Conservation (phyloP, 2,797 vertebrate genomes). For the Malacoctenus gilli region DNA sequence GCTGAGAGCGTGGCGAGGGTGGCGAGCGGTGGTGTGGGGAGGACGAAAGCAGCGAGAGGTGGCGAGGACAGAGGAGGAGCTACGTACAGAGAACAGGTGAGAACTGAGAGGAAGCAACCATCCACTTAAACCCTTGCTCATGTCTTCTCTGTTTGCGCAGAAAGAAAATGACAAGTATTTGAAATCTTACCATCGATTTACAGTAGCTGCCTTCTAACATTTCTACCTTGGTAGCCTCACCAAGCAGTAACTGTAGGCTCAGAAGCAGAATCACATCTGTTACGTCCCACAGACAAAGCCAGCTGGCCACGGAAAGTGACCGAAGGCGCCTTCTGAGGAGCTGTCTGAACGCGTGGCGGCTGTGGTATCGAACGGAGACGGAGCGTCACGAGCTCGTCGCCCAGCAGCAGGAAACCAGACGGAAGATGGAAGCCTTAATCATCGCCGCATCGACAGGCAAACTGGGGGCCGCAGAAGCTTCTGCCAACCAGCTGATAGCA, state of each 20-base stretch:
- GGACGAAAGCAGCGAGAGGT: conserved; percentile 80
- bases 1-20: conserved; percentile 85
- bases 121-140: neutral
- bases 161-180: neutral
- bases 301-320: conserved; percentile 82
- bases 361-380: conserved; percentile 79
- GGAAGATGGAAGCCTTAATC: conserved; percentile 88
- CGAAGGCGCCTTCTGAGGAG: conserved; percentile 79
- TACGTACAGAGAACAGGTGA: conserved; percentile 89
- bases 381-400: conserved; percentile 78
- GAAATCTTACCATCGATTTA: no score
- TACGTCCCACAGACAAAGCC: conserved; percentile 59
- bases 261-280: conserved; percentile 7
- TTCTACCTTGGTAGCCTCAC: neutral
- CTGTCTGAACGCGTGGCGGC: conserved; percentile 86
- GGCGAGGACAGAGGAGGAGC: conserved; percentile 78
- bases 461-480: conserved; percentile 37
- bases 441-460: conserved; percentile 76
- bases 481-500: conserved; percentile 5
- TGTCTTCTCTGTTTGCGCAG: neutral
- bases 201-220: neutral
- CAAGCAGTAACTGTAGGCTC: conserved; percentile 3
- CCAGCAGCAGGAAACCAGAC: conserved; percentile 84
- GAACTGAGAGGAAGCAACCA: conserved; percentile 2
- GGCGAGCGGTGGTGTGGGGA: conserved; percentile 85